A percentile compares a stretch with the other conserved stretches of the same genome.
phyloP scores from a whole-genome alignment of 2,113 vertebrate species.

The Baryphthengus martii region DNA sequence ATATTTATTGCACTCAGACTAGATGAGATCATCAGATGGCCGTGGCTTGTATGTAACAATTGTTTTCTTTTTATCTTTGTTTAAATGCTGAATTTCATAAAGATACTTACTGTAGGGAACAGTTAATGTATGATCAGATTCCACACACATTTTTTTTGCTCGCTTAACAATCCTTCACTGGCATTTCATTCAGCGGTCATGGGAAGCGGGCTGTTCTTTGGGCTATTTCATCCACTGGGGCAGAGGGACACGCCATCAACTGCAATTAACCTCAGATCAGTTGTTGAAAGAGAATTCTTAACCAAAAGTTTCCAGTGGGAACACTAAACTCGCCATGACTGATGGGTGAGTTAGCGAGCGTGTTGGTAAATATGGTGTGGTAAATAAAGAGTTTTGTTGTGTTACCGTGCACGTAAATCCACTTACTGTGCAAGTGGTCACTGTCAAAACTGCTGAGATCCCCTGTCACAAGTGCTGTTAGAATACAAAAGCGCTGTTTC shows the following conservation, averaged over 20 bases:
- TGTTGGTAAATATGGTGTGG: neutral
- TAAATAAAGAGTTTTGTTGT: neutral
- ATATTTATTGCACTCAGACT: conserved; percentile 98
- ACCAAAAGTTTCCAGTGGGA: neutral
- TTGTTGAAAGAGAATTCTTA: neutral
- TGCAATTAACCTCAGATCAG: neutral
- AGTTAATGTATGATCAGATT: neutral
- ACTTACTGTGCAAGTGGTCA: neutral
- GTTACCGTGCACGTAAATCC: neutral
- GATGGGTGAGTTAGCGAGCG: neutral
- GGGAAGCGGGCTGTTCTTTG: neutral
- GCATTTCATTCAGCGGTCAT: neutral
- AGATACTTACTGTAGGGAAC: neutral
- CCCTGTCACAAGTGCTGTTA: neutral
- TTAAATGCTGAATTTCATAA: neutral
- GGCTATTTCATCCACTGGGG: neutral
- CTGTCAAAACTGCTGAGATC: neutral
- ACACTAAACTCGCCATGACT: neutral
- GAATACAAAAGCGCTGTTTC: neutral
- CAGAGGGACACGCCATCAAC: neutral
- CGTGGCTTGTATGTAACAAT: conserved; percentile 91
- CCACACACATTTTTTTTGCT: neutral
- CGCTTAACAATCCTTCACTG: neutral
- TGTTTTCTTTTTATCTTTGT: conserved; percentile 8
- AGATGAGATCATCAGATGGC: conserved; percentile 95